These are phyloP conservation scores for Netelia virgata DNA, from an alignment of 2,888 invertebrate species.

Conservation along the genomic window DNA sequence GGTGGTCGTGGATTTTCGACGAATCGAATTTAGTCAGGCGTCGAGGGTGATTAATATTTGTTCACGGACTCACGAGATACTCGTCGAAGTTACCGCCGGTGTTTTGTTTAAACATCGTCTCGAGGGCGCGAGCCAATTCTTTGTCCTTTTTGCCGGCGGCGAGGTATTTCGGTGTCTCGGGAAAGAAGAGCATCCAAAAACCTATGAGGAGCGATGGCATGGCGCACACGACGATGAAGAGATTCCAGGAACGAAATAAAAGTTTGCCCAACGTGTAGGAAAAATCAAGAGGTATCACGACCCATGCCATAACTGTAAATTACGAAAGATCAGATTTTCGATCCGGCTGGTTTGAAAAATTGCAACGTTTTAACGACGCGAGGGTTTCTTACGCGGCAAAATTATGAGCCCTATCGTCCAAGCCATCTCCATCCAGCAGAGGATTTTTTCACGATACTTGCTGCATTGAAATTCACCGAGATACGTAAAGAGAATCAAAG, in stretches of 20 bases:
- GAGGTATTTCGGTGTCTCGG: constrained; percentile 93
- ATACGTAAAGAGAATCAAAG: constrained; percentile 92
- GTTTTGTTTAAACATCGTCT: constrained; percentile 89
- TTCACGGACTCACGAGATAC: constrained; percentile 83
- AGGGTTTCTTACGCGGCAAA: constrained; percentile 87
- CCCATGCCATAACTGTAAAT: constrained; percentile 90
- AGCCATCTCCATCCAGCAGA: constrained; percentile 94
- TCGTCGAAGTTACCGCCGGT: constrained; percentile 86
- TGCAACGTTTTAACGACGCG: too few relatives aligned
- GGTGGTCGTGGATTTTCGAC: too few relatives aligned
- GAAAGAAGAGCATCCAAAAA: constrained; percentile 89
- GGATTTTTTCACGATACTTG: constrained; percentile 90
- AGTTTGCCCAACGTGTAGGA: constrained; percentile 87
- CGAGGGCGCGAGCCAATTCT: constrained; percentile 89
- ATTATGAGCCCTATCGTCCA: constrained; percentile 92
- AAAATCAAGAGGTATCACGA: constrained; percentile 89
- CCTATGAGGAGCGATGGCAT: constrained; percentile 89
- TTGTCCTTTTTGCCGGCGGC: constrained; percentile 91
- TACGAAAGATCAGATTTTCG: constrained; percentile 1
- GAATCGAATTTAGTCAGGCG: not conserved
- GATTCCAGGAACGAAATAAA: constrained; percentile 92
- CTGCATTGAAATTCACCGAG: constrained; percentile 92
- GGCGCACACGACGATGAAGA: constrained; percentile 91
- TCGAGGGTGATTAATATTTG: not conserved
- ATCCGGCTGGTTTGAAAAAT: too few relatives aligned